Base-by-base conservation (phyloP, 2,797 vertebrate species). In the Sebastes oblongus region DNA sequence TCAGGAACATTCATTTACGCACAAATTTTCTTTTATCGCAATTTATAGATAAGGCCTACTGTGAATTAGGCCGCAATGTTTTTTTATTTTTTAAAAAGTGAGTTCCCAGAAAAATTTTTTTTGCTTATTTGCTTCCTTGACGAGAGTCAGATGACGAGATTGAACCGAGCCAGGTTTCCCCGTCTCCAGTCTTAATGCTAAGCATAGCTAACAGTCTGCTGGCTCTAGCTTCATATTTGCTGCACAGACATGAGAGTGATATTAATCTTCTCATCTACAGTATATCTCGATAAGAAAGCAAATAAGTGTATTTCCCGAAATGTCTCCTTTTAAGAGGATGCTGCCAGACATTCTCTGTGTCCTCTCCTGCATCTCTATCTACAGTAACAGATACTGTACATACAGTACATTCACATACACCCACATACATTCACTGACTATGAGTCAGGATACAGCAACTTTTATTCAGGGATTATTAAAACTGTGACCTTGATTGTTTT, bases 401-500 rank as follows among this genome's bases (percentile, higher is more conserved):
- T 39, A 55, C n/a, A 66, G 5, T 24, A 32, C 25, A 70, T 67
- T 64, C 50, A 59, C 42, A 67, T 6, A 68, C 13, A 24, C 25
- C 9, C 5, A 67, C 36, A 20, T 58, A 36, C 54, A 59, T 22
- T 55, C 20, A 56, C 27, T 16, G 5, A 30, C 59, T 59, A 20
- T 75, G 69, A 71, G 27, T 79, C 64, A 66, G 24, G 56, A 69
- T 4, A 60, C 46, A 73, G 46, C 24, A 32, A 20, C 12, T 24
- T 65, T 65, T 42, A 70, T 75, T 58, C 27, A 75, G 10, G 62
- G 60, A 61, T 62, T 70, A 76, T 83, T 80, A 61, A 79, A 79
- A 82, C 59, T 50, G 25, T 80, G 64, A 88, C 73, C 79, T 86
- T 83, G 55, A 77, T 34, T 27, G 18, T 72, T 85, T 72, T 46